These are phyloP conservation scores for Synaphobranchus kaupii DNA, from an alignment of 2,797 vertebrate genomes.

Conservation along the genomic window DNA sequence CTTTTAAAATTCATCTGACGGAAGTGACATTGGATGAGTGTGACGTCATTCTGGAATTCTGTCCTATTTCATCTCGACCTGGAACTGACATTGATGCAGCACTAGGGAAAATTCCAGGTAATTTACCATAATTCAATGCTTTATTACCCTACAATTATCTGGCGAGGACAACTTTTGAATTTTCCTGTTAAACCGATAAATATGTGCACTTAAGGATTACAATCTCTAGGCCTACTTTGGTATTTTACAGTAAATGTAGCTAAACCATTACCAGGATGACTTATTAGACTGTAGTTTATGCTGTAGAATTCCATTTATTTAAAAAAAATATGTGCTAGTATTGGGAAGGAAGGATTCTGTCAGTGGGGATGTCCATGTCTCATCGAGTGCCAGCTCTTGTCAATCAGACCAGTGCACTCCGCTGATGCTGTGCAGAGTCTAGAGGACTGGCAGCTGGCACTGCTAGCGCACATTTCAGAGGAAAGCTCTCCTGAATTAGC, in stretches of 20 bases:
- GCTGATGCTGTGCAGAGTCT: too few species aligned
- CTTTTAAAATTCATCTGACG: background rate
- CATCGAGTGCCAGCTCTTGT: too few species aligned
- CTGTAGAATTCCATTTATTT: background rate
- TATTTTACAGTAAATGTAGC: background rate
- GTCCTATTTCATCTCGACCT: conserved; percentile 31
- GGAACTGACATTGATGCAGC: conserved; percentile 42
- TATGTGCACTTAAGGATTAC: background rate
- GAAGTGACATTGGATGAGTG: conserved; percentile 17
- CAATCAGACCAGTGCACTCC: too few species aligned
- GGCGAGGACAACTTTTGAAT: background rate
- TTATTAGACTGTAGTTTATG: background rate
- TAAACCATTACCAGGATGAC: background rate
- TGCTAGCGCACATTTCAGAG: too few species aligned
- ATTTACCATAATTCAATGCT: background rate
- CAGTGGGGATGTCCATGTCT: background rate
- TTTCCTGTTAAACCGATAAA: background rate
- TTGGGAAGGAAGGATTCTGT: background rate
- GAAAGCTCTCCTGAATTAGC: too few species aligned
- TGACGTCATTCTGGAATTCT: conserved; percentile 42
- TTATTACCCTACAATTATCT: background rate
- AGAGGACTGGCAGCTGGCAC: too few species aligned
- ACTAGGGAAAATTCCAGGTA: conserved; percentile 34
- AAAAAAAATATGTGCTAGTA: background rate
- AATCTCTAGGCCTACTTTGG: background rate